Evolutionary conservation across 2,888 invertebrate genomes (phyloP), one percentile per base, ranked within the genome.

Genomic region (Spatulosminthurus flaviceps): DNA sequence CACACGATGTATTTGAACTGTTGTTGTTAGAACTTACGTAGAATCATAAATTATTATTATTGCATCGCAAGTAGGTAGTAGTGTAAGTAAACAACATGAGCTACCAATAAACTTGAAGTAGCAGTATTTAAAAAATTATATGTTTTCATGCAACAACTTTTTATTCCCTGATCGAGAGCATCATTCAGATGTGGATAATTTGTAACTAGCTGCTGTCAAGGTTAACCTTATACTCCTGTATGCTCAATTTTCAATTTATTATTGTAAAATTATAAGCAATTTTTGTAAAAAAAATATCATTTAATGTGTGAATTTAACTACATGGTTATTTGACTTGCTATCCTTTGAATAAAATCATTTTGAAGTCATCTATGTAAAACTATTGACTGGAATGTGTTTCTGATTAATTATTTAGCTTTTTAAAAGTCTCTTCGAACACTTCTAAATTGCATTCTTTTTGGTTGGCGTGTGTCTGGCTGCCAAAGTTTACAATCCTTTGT

Each of bases 351-450:
- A 51, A 51, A 51, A 51, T 51, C n/a, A 51, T 51, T 51, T 51
- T 51, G 9, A 51, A 13, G 16, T 51, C 51, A 51, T 19, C 51
- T 51, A 51, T 2, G 16, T 51, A 51, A 51, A 13, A 51, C n/a
- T 51, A 51, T 9, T 51, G 51, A 51, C 51, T 51, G 51, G 51
- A 51, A 51, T 67, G 67, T 26, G n/a, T 69, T 26, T 21, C 21
- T 70, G 21, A n/a, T 34, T 34, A 11, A 28, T 16, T 4, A 60
- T 60, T 41, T 24, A 1, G 2, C n/a, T 16, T 66, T 24, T 77
- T 74, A 81, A 66, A 83, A 84, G 4, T 79, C 80, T 67, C 83
- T 66, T 22, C 81, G 69, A 16, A 81, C 81, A 64, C 80, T 81
- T 74, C 79, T 78, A 69, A 84, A 83, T 21, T 80, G 77, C 73